Evolutionary conservation across 2,113 vertebrate species (phyloP).

Genomic region (Corydoras sp.): DNA sequence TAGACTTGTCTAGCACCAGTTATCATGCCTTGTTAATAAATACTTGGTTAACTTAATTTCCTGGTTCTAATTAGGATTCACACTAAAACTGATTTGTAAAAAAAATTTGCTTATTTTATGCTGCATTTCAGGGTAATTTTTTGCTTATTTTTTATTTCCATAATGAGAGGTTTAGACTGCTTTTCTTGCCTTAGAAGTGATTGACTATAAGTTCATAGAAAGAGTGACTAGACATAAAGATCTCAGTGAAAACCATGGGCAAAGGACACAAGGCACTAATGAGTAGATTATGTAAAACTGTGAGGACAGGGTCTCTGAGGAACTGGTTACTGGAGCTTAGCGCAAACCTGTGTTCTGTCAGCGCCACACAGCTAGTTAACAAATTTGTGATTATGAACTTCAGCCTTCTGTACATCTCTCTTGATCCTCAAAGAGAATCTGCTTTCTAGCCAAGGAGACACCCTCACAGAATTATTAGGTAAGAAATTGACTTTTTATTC

Average conservation of each 20-base stretch:
- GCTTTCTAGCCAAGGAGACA: constrained; percentile 19
- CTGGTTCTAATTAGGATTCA: no score
- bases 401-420: no score
- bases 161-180: no score
- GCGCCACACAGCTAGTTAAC: constrained; percentile 42
- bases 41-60: no score
- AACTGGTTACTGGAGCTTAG: not conserved
- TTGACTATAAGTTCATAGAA: not conserved
- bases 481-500: no score
- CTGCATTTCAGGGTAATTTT: no score
- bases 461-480: no score
- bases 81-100: no score
- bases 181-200: not conserved
- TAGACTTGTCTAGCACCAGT: no score
- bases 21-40: no score
- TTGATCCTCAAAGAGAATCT: constrained; percentile 9
- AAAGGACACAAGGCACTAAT: constrained; percentile 24
- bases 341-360: constrained; percentile 3
- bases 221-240: not conserved
- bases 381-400: constrained; percentile 33
- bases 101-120: no score
- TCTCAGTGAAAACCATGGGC: constrained; percentile 24
- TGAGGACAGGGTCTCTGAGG: not conserved
- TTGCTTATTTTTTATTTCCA: no score
- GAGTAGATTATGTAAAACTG: constrained; percentile 35